Evolutionary conservation across 2,797 vertebrate genomes (phyloP).

Genomic region (Xiphophorus birchmanni): DNA sequence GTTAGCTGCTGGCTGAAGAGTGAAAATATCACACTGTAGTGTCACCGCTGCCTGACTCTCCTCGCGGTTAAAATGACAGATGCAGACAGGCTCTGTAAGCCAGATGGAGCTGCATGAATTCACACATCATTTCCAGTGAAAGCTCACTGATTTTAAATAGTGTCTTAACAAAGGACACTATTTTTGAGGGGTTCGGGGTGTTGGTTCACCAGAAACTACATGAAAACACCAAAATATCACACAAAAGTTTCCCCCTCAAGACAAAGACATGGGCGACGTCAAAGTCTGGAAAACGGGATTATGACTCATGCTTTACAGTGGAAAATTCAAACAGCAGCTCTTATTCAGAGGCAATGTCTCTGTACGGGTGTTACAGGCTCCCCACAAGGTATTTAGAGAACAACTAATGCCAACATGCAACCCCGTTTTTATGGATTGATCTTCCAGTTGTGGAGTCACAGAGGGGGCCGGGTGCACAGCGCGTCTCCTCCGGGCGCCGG

Average conservation of each 20-base stretch:
- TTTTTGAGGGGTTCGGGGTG: background rate
- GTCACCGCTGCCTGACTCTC: conserved; percentile 37
- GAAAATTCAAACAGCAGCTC: conserved; percentile 34
- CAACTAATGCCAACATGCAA: conserved; percentile 23
- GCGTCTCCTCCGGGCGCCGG: conserved; percentile 51
- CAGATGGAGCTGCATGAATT: conserved; percentile 69
- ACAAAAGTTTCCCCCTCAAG: conserved; percentile 22
- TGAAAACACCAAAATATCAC: conserved; percentile 24
- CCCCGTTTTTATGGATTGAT: conserved; percentile 42
- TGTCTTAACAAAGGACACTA: conserved; percentile 31
- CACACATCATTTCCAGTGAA: conserved; percentile 55
- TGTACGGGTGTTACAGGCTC: conserved; percentile 15
- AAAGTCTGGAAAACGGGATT: conserved; percentile 43
- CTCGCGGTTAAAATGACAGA: conserved; percentile 46
- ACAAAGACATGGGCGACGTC: conserved; percentile 23
- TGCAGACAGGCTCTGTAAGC: conserved; percentile 43
- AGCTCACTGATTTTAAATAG: conserved; percentile 49
- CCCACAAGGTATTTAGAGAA: conserved; percentile 34
- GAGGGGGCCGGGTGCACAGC: conserved; percentile 40
- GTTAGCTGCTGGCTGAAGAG: conserved; percentile 37
- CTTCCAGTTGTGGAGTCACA: conserved; percentile 27
- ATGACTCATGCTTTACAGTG: conserved; percentile 37
- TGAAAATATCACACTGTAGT: conserved; percentile 23
- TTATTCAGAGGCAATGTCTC: conserved; percentile 10
- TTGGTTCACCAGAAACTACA: conserved; percentile 25